Evolutionary conservation across 2,888 invertebrate genomes (phyloP), one percentile per base, ranked within the genome.

Genomic region (Phasia obesa): DNA sequence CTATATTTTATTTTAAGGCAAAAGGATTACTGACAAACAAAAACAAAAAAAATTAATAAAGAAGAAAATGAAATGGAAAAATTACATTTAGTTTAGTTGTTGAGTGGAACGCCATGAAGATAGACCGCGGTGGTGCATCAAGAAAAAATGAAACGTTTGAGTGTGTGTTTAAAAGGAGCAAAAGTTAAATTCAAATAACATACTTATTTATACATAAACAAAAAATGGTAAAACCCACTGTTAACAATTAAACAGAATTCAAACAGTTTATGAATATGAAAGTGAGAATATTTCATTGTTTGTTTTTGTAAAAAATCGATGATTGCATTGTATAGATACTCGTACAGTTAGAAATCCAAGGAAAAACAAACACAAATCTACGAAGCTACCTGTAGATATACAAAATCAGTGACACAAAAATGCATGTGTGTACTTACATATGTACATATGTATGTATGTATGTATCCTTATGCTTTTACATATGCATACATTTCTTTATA

Each of bases 361-460:
- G n/a, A 47, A 21, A 35, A 47, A n/a, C 35, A 23, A 60, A 53
- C 17, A 23, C 1, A 59, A 53, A 70, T 27, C 25, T 57, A 49
- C 38, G 27, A 86, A 86, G 87, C 88, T 88, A 88, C 88, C 88
- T 88, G 88, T 88, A 89, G 88, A 89, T 88, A 87, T 86, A 86
- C 44, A 85, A 82, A 85, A 70, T 74, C 67, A 62, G 35, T 35
- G 53, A n/a, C 13, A 4, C 25, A 23, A 49, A 19, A 15, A 27
- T n/a, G n/a, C n/a, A n/a, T n/a, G n/a, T n/a, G n/a, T n/a, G n/a
- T n/a, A n/a, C n/a, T n/a, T 19, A 27, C 19, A 17, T 9, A 31
- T 19, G 1, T 27, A n/a, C 19, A 42, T 17, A 9, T 25, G 6
- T 62, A 17, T 4, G n/a, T n/a, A n/a, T n/a, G n/a, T n/a, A n/a